Evolutionary conservation across 1,140 invertebrate genomes (phyloP).

Genomic region (Heterodera schachtii): DNA sequence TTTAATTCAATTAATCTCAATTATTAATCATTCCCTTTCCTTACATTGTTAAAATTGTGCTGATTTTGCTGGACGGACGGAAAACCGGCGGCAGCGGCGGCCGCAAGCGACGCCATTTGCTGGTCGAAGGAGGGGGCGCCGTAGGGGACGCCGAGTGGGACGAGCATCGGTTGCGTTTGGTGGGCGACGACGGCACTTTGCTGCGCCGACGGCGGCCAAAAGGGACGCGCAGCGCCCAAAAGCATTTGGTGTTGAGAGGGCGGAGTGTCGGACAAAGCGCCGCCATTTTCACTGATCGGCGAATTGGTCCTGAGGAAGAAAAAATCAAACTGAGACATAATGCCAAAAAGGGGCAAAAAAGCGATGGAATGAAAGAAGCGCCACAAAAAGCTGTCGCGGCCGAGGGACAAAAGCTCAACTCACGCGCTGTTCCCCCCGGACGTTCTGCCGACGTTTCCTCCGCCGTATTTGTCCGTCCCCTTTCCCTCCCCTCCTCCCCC

Average conservation of each 20-base stretch:
- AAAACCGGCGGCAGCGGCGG: conserved; percentile 13
- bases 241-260: conserved; percentile 12
- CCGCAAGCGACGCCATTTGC: conserved; percentile 32
- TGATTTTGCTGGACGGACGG: conserved; percentile 2
- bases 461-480: background rate
- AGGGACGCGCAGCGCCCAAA: background rate
- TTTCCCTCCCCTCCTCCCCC: background rate
- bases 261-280: background rate
- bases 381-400: background rate
- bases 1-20: no score
- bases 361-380: background rate
- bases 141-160: background rate
- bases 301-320: conserved; percentile 17
- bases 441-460: background rate
- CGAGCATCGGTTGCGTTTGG: background rate
- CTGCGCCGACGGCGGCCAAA: conserved; percentile 7
- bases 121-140: conserved; percentile 5
- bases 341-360: background rate
- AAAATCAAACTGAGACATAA: no score
- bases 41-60: background rate
- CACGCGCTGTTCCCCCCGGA: conserved; percentile 25
- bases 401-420: background rate
- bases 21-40: no score
- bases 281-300: conserved; percentile 24
- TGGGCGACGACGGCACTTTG: background rate